Percentiles rank a stretch among this genome's conserved stretches.
Conservation (phyloP, 1,140 invertebrate species). For the Conus ventricosus region DNA sequence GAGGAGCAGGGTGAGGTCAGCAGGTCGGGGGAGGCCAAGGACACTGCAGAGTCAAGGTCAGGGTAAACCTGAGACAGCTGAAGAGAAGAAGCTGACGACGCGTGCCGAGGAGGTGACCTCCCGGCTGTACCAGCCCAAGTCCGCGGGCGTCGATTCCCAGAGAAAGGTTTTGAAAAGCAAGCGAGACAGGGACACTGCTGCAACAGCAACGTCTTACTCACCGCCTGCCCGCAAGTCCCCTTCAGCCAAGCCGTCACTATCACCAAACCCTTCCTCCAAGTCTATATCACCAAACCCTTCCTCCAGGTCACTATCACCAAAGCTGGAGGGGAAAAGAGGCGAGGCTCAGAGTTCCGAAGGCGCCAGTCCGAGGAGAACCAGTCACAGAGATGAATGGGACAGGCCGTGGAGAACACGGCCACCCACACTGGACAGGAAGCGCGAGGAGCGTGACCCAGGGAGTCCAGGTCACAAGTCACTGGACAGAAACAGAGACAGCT, state of each 20-base stretch:
- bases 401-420: not conserved
- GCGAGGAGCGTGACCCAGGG: not conserved
- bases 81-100: conserved; percentile 50
- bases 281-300: not conserved
- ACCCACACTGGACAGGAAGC: not conserved
- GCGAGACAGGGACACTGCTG: conserved; percentile 20
- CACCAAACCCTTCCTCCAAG: not conserved
- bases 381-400: not conserved
- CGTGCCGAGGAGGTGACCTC: conserved; percentile 60
- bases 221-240: conserved; percentile 8
- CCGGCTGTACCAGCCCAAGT: conserved; percentile 57
- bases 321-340: not conserved
- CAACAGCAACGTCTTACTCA: not conserved
- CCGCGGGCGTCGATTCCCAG: conserved; percentile 44
- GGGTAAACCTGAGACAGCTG: conserved; percentile 17
- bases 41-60: conserved; percentile 34
- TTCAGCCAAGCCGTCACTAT: not conserved
- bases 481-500: conserved; percentile 1
- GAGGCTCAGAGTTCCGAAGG: not conserved
- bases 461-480: not conserved
- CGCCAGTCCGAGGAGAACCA: not conserved
- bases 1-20: conserved; percentile 12
- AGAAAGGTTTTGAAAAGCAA: conserved; percentile 42
- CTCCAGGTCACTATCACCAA: not conserved
- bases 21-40: conserved; percentile 9